A percentile compares a stretch with the other conserved stretches of the same genome.
These are phyloP conservation scores for Xenus cinereus DNA, from an alignment of 2,113 vertebrate species.

Conservation along the genomic window DNA sequence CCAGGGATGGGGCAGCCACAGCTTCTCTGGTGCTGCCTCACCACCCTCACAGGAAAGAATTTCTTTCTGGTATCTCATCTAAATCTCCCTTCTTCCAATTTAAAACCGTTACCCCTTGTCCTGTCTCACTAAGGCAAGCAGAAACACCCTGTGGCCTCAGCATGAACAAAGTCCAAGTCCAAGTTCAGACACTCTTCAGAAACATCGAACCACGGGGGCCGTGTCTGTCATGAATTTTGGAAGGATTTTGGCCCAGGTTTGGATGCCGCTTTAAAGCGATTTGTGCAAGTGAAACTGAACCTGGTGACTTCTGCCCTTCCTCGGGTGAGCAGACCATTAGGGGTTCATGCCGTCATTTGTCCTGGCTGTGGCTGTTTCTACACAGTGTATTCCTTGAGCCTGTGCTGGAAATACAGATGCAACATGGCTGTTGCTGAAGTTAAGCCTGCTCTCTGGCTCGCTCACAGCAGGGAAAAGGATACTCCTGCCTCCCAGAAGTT, in stretches of 20 bases:
- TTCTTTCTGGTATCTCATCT: too few species aligned
- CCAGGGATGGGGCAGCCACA: too few species aligned
- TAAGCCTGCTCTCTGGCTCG: not conserved
- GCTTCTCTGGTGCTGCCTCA: too few species aligned
- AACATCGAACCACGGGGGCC: not conserved
- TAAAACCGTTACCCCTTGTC: too few species aligned
- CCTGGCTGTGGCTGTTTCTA: not conserved
- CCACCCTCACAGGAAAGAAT: too few species aligned
- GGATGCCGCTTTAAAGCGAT: not conserved
- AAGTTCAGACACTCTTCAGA: not conserved
- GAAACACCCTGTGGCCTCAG: not conserved
- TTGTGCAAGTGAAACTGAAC: not conserved
- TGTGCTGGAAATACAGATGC: not conserved
- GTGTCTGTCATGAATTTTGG: not conserved
- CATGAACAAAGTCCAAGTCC: not conserved
- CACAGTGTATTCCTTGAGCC: not conserved
- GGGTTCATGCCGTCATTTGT: not conserved
- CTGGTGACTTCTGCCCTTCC: not conserved
- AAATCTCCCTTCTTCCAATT: too few species aligned
- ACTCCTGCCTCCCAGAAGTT: not conserved
- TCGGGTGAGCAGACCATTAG: not conserved
- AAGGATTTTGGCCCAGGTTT: not conserved
- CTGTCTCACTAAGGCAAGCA: not conserved
- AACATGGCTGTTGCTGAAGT: not conserved
- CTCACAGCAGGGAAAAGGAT: not conserved